Evolutionary conservation across 2,113 vertebrate species (phyloP).

Genomic region (Lonchura striata): DNA sequence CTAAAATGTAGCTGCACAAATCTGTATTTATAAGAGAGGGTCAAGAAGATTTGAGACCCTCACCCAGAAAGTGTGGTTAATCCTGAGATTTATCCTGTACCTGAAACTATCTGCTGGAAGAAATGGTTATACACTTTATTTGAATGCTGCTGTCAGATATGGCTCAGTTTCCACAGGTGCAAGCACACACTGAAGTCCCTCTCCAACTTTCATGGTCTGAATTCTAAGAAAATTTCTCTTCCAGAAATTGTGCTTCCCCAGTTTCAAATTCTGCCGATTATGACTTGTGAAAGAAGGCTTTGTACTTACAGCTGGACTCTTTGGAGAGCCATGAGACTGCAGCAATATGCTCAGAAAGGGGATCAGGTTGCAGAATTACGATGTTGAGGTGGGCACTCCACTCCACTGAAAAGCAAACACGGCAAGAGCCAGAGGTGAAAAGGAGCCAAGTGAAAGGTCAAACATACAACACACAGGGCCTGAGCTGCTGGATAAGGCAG

Average conservation of each 20-base stretch:
- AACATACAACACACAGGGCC: neutral
- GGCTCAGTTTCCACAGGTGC: neutral
- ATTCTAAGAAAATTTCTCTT: slow-evolving; percentile 6
- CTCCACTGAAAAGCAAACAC: slow-evolving; percentile 80
- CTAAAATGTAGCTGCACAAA: neutral
- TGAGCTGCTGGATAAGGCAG: neutral
- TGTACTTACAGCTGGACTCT: slow-evolving; percentile 85
- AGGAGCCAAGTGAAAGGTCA: neutral
- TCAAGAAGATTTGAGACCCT: neutral
- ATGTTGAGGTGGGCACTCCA: slow-evolving; percentile 87
- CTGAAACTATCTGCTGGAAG: neutral
- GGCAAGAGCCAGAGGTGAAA: neutral
- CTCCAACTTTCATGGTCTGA: neutral
- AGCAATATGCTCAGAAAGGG: slow-evolving; percentile 86
- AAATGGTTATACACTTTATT: neutral
- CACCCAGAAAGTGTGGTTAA: neutral
- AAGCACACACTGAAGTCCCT: neutral
- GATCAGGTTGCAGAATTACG: slow-evolving; percentile 81
- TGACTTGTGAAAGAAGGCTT: neutral
- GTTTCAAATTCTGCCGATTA: neutral
- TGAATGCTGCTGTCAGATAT: neutral
- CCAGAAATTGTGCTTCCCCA: neutral
- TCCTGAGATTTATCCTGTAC: neutral
- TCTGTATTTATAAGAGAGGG: neutral
- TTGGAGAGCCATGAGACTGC: slow-evolving; percentile 77